Evolutionary conservation across 1,140 invertebrate genomes (phyloP).

Genomic region (Trachelipus rathkii): DNA sequence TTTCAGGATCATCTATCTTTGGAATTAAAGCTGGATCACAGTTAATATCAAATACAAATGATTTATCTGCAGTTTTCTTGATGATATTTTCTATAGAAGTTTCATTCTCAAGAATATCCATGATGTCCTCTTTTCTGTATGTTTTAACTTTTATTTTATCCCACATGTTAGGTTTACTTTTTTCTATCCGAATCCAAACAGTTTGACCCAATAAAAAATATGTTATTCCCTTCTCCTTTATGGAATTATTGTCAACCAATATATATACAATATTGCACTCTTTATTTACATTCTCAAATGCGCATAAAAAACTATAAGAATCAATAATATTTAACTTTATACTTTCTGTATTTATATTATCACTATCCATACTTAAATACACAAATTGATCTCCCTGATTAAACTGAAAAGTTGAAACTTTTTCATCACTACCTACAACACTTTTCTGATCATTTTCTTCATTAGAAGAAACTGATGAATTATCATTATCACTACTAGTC

Average conservation of each 20-base stretch:
- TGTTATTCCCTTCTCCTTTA: not conserved
- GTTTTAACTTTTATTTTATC: not conserved
- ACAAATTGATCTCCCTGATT: not conserved
- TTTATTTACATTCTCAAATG: too few species aligned
- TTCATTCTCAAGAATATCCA: too few species aligned
- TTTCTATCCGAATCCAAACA: not conserved
- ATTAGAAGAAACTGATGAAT: not conserved
- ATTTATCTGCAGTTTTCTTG: too few species aligned
- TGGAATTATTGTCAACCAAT: not conserved
- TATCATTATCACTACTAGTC: conserved; percentile 2
- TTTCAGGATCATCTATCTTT: not conserved
- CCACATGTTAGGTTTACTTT: not conserved
- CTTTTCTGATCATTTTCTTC: not conserved
- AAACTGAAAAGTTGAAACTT: not conserved
- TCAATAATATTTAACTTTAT: not conserved
- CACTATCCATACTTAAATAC: not conserved
- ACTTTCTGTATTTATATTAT: not conserved
- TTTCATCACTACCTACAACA: not conserved
- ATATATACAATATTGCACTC: not conserved
- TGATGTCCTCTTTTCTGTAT: not conserved
- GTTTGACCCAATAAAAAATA: not conserved
- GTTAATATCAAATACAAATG: too few species aligned
- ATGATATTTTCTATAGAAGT: too few species aligned
- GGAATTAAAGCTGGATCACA: too few species aligned
- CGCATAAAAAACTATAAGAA: not conserved